Conservation (phyloP, 1,140 invertebrate genomes). For the Tetramorium alpestre region DNA sequence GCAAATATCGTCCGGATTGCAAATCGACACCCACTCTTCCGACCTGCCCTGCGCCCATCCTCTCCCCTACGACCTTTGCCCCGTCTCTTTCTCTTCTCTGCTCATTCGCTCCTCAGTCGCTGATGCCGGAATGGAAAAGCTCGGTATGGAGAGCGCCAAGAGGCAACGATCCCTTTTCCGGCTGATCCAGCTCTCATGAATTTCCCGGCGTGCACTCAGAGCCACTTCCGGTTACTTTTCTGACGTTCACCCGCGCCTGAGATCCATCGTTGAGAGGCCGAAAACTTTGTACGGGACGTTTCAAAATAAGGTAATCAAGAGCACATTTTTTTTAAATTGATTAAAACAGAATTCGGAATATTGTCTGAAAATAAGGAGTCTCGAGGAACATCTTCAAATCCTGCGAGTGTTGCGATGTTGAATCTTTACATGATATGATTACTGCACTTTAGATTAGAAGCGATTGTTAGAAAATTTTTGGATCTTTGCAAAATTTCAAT, state of each 20-base stretch:
- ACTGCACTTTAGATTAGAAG: neutral
- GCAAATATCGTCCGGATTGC: constrained; percentile 55
- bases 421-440: neutral
- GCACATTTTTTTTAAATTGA: constrained; percentile 11
- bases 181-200: constrained; percentile 72
- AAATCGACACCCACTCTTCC: constrained; percentile 53
- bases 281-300: constrained; percentile 16
- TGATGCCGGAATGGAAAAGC: constrained; percentile 43
- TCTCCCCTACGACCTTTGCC: neutral
- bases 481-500: neutral
- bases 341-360: neutral
- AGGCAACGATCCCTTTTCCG: constrained; percentile 63
- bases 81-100: neutral
- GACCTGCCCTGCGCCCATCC: neutral
- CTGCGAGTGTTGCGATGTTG: neutral
- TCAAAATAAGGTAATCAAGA: neutral
- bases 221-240: constrained; percentile 70
- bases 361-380: neutral
- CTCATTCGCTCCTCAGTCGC: constrained; percentile 27
- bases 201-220: constrained; percentile 64
- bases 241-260: constrained; percentile 54
- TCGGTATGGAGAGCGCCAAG: constrained; percentile 37
- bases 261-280: neutral
- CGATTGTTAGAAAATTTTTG: neutral
- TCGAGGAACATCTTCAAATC: neutral